Conservation (phyloP, 1,140 invertebrate genomes). For the Scaptomyza hsui region DNA sequence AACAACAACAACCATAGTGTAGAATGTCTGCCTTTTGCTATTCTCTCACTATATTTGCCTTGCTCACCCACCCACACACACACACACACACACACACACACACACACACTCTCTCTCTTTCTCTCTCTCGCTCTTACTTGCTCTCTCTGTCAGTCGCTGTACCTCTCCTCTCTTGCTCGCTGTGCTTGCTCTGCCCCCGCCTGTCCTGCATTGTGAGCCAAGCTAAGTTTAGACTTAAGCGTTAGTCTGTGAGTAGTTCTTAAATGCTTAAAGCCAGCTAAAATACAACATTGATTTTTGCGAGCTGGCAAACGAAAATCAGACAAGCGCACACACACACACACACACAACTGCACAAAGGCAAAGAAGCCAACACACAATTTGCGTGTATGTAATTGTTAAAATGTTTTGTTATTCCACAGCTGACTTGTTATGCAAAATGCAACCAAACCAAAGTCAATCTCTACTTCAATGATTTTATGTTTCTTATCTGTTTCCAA, state of each 20-base stretch:
- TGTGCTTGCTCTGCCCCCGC: conserved; percentile 45
- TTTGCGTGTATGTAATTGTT: conserved; percentile 38
- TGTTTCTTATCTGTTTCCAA: neutral
- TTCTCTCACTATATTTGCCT: conserved; percentile 24
- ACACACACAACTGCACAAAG: conserved; percentile 12
- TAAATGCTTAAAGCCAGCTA: conserved; percentile 4
- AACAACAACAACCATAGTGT: conserved; percentile 12
- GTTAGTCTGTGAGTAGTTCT: neutral
- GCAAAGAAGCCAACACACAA: conserved; percentile 21
- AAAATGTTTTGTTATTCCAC: conserved; percentile 44
- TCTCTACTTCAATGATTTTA: neutral
- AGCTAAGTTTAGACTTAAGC: neutral
- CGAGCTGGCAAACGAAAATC: conserved; percentile 12
- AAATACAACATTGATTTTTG: conserved; percentile 2
- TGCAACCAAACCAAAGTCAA: conserved; percentile 36
- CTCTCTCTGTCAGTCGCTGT: neutral
- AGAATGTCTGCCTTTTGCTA: conserved; percentile 19
- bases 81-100: neutral
- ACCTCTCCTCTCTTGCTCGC: conserved; percentile 30
- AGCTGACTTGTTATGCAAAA: conserved; percentile 43
- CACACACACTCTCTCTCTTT: conserved; percentile 35
- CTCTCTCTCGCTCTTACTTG: conserved; percentile 19
- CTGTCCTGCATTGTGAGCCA: conserved; percentile 1
- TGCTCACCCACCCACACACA: conserved; percentile 17
- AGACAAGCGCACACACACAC: neutral